Conservation (phyloP, 1,140 invertebrate genomes). For the Bombus polaris region DNA sequence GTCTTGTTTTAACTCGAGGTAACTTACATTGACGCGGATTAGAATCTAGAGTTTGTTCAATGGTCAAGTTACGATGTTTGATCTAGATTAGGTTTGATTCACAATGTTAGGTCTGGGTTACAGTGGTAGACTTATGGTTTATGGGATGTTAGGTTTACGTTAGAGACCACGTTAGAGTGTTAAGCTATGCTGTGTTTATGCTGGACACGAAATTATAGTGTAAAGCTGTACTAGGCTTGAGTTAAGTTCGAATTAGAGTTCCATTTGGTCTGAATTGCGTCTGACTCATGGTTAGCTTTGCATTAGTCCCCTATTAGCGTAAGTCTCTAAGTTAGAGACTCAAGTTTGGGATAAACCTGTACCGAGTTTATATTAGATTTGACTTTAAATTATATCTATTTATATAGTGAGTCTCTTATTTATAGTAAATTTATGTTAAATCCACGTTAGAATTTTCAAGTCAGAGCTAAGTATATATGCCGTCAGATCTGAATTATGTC, state of each 20-base stretch:
- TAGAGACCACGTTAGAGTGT: background rate
- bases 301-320: background rate
- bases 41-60: too few relatives aligned
- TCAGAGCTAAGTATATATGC: background rate
- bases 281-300: background rate
- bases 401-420: too few relatives aligned
- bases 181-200: background rate
- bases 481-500: background rate
- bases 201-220: background rate
- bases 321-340: too few relatives aligned
- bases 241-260: background rate
- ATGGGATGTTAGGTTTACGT: background rate
- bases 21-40: too few relatives aligned
- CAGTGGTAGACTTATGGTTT: background rate
- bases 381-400: too few relatives aligned
- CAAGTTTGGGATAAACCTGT: too few relatives aligned
- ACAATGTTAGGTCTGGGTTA: too few relatives aligned
- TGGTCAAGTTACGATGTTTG: too few relatives aligned
- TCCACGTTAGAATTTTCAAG: too few relatives aligned
- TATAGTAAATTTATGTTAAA: too few relatives aligned
- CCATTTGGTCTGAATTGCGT: background rate
- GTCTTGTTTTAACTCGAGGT: too few relatives aligned
- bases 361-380: background rate
- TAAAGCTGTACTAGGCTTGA: background rate
- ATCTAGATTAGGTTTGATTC: too few relatives aligned